These are phyloP conservation scores for Cariama cristata DNA, from an alignment of 2,113 vertebrate genomes.

Conservation along the genomic window DNA sequence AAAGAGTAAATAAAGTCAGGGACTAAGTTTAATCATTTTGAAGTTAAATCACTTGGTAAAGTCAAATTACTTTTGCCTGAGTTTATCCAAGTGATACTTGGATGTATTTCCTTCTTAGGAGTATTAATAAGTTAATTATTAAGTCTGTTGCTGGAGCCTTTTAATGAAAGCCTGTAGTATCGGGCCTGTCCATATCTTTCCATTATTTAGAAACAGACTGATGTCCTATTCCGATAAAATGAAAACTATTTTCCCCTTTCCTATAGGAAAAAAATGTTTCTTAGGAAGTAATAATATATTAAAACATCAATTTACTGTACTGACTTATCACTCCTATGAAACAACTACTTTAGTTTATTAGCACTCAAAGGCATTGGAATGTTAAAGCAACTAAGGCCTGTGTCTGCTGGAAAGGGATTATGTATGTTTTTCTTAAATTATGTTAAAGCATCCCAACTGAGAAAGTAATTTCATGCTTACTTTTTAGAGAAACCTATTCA, in stretches of 20 bases:
- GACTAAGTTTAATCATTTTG: not conserved
- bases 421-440: conserved; percentile 68
- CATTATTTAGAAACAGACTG: not conserved
- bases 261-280: conserved; percentile 5
- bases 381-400: not conserved
- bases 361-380: conserved; percentile 22
- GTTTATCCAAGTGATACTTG: not conserved
- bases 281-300: conserved; percentile 22
- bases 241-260: not conserved
- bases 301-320: not conserved
- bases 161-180: not conserved
- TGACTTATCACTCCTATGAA: not conserved
- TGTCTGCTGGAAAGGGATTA: conserved; percentile 19
- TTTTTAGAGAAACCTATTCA: conserved; percentile 72
- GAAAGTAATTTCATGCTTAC: conserved; percentile 74
- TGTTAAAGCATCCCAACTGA: conserved; percentile 61
- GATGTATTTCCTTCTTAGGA: not conserved
- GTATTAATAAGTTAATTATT: not conserved
- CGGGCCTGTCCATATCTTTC: not conserved
- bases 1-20: not conserved
- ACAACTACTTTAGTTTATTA: conserved; percentile 44
- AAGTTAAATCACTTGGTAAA: not conserved
- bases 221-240: not conserved
- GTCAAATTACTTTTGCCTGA: not conserved
- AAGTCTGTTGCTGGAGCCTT: not conserved